Evolutionary conservation across 1,140 invertebrate genomes (phyloP).

Genomic region (Drosophila busckii): DNA sequence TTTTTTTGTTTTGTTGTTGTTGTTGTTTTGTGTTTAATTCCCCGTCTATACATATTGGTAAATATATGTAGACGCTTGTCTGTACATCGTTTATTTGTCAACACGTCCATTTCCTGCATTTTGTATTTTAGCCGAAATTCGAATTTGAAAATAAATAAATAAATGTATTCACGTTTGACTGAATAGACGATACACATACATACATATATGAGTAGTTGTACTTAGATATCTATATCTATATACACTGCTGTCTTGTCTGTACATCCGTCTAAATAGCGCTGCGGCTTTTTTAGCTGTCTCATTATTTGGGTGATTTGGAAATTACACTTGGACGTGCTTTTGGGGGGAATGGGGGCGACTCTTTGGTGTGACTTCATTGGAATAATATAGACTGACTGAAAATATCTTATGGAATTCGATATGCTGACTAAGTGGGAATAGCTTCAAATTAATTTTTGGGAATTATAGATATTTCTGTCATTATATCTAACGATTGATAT

Average conservation of each 20-base stretch:
- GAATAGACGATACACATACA: slow-evolving; percentile 35
- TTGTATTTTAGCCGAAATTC: slow-evolving; percentile 65
- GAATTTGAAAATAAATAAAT: slow-evolving; percentile 72
- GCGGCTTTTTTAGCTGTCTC: slow-evolving; percentile 40
- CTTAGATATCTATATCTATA: slow-evolving; percentile 9
- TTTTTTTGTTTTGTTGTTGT: too few relatives aligned
- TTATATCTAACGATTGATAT: too few relatives aligned
- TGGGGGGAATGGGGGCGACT: too few relatives aligned
- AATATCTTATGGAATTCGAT: slow-evolving; percentile 37
- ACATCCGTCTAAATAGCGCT: slow-evolving; percentile 51
- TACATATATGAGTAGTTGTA: slow-evolving; percentile 6
- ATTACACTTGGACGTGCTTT: slow-evolving; percentile 41
- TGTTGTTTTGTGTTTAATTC: slow-evolving; percentile 75
- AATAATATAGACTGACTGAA: slow-evolving; percentile 23
- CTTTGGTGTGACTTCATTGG: slow-evolving; percentile 42
- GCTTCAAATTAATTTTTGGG: too few relatives aligned
- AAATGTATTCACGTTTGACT: slow-evolving; percentile 16
- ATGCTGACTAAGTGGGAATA: slow-evolving; percentile 38
- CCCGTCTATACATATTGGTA: slow-evolving; percentile 35
- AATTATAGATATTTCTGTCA: too few relatives aligned
- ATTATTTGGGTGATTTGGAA: slow-evolving; percentile 68
- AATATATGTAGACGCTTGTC: slow-evolving; percentile 38
- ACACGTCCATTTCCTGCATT: slow-evolving; percentile 76
- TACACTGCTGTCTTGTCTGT: slow-evolving; percentile 58
- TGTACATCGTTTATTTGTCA: slow-evolving; percentile 71